phyloP scores from a whole-genome alignment of 2,888 invertebrate genomes.

The Stenchaetothrips biformis region DNA sequence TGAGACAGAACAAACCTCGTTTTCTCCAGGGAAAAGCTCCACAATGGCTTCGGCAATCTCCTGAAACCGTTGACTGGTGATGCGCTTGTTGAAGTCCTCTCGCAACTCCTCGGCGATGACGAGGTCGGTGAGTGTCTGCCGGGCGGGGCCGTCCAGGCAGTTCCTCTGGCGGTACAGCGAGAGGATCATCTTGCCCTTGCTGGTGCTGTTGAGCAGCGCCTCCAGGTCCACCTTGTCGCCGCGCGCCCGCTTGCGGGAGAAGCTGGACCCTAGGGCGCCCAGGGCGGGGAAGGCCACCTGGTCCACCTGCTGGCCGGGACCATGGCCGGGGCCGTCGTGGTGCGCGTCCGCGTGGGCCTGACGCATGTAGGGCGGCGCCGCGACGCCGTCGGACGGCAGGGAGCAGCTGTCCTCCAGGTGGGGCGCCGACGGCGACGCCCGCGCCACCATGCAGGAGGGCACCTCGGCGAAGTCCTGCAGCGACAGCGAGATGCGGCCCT shows the following conservation, averaged over 20 bases:
- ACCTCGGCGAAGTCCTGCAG: constrained; percentile 4
- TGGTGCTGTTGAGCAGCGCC: not conserved
- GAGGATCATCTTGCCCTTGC: constrained; percentile 6
- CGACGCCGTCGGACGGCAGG: not conserved
- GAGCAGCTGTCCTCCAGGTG: not conserved
- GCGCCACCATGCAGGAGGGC: not conserved
- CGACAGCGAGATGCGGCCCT: not conserved
- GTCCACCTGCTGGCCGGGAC: too few species aligned
- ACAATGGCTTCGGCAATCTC: not conserved
- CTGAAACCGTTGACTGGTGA: not conserved
- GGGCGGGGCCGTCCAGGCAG: not conserved
- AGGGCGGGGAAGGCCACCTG: not conserved
- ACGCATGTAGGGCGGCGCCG: not conserved
- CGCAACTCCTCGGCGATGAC: not conserved
- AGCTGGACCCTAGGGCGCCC: not conserved
- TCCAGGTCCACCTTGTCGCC: not conserved
- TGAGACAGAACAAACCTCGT: not conserved
- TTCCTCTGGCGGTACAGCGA: not conserved
- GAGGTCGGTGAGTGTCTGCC: not conserved
- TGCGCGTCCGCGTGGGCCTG: not conserved
- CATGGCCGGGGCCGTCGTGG: not conserved
- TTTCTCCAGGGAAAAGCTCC: not conserved
- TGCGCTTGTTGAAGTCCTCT: not conserved
- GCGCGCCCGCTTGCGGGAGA: not conserved
- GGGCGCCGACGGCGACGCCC: too few species aligned